A percentile compares a stretch with the other conserved stretches of the same genome.
phyloP scores from a whole-genome alignment of 2,888 invertebrate genomes.

The Phalangium opilio region DNA sequence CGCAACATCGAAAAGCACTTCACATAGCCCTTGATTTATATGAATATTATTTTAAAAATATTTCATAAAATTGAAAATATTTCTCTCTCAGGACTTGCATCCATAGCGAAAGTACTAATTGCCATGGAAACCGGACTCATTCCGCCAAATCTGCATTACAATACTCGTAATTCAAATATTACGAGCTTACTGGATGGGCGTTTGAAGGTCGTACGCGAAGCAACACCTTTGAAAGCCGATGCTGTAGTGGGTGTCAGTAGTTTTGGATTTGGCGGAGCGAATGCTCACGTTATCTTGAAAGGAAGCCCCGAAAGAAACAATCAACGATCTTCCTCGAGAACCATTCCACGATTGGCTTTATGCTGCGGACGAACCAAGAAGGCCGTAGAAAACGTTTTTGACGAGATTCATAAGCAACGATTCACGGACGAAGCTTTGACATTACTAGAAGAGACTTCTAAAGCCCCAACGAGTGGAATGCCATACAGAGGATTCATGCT shows the following conservation, averaged over 20 bases:
- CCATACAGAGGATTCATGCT: constrained; percentile 65
- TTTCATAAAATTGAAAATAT: no score
- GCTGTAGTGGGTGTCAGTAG: constrained; percentile 73
- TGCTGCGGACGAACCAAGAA: constrained; percentile 74
- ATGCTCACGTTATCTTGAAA: constrained; percentile 75
- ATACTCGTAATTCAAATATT: constrained; percentile 71
- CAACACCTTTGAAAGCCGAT: constrained; percentile 77
- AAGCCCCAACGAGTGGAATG: constrained; percentile 55
- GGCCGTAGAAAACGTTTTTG: constrained; percentile 39
- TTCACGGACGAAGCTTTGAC: constrained; percentile 51
- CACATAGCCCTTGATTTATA: no score
- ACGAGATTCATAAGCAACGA: constrained; percentile 38
- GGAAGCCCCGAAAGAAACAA: constrained; percentile 41
- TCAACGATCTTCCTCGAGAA: constrained; percentile 21
- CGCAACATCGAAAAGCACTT: no score
- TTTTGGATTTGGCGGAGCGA: constrained; percentile 96
- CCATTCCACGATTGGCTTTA: constrained; percentile 51
- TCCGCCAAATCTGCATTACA: constrained; percentile 81
- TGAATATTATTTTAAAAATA: no score
- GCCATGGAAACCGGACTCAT: constrained; percentile 82
- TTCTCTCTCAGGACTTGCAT: constrained; percentile 50
- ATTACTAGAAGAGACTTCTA: constrained; percentile 57
- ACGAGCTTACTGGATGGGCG: constrained; percentile 77
- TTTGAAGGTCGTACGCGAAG: constrained; percentile 71
- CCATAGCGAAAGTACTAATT: constrained; percentile 75